Base-by-base conservation (phyloP, 2,113 vertebrate genomes). In the Caracal caracal region DNA sequence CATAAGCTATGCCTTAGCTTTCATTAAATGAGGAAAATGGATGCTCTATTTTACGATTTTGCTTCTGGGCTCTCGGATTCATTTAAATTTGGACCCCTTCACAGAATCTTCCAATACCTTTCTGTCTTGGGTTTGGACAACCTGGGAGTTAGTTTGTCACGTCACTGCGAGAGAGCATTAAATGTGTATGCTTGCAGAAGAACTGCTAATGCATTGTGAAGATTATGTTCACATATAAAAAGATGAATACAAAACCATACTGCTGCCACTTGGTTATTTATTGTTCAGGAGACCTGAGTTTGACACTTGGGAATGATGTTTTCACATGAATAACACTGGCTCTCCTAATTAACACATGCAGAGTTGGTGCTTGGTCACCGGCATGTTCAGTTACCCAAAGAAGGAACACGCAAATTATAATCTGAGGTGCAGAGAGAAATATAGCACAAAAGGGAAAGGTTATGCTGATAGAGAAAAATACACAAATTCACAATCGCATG, bases 381-480 rank as follows among this genome's bases (percentile, higher is more conserved):
- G 22, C 0, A 19, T 68, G 81, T 86, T 88, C 79, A 28, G 3
- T 80, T 96, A 59, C 43, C 30, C 71, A 92, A 93, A 86, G 26
- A 82, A 28, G 51, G n/a, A 68, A 94, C 1, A 47, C 22, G 22
- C 6, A 56, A 71, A 91, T 94, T 81, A 40, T 70, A 78, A 68
- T 83, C 28, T 59, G 61, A 92, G 19, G n/a, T 0, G 7, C 47
- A 79, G n/a, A 88, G 47, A 37, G 47, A 37, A 19, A 66, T 90
- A 19, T 1, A 93, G 92, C 82, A 90, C 43, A 73, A 96, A 86
- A 95, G 11, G 7, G 30, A 94, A 90, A 53, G 1, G 83, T 94
- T 86, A 73, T 82, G 56, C n/a, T 93, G 65, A 95, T 51, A 15
- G 8, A 75, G 47, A 98, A 97, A 93, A 90, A 98, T 51, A 61